These are phyloP conservation scores for Gymnopithys bicolor DNA, from an alignment of 2,797 vertebrate genomes.

Conservation along the genomic window DNA sequence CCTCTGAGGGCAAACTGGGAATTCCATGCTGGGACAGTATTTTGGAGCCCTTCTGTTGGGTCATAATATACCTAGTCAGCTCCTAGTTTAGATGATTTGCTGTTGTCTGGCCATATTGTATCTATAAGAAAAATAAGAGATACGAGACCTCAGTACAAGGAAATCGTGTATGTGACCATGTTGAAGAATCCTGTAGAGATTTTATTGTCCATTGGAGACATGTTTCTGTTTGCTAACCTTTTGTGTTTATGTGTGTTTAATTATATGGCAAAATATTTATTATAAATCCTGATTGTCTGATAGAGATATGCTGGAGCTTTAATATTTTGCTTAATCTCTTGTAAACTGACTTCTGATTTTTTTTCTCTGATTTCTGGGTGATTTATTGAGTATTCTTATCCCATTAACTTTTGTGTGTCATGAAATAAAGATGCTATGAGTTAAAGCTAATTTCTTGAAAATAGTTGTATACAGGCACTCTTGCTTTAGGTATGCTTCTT, in stretches of 20 bases:
- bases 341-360: not conserved
- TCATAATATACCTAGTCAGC: not conserved
- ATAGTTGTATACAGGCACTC: not conserved
- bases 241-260: not conserved
- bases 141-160: not conserved
- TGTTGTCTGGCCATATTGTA: not conserved
- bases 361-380: not conserved
- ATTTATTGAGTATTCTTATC: not conserved
- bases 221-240: not conserved
- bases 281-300: not conserved
- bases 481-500: slow-evolving; percentile 10
- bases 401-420: not conserved
- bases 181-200: not conserved
- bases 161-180: not conserved
- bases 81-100: not conserved
- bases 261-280: not conserved
- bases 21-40: not conserved
- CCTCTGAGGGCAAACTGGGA: not conserved
- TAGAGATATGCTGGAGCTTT: not conserved
- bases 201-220: not conserved
- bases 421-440: not conserved
- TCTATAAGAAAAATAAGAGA: not conserved
- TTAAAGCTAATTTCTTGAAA: not conserved
- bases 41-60: not conserved
- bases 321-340: not conserved